These are phyloP conservation scores for Teleopsis dalmanni DNA, from an alignment of 1,140 invertebrate genomes.

Conservation along the genomic window DNA sequence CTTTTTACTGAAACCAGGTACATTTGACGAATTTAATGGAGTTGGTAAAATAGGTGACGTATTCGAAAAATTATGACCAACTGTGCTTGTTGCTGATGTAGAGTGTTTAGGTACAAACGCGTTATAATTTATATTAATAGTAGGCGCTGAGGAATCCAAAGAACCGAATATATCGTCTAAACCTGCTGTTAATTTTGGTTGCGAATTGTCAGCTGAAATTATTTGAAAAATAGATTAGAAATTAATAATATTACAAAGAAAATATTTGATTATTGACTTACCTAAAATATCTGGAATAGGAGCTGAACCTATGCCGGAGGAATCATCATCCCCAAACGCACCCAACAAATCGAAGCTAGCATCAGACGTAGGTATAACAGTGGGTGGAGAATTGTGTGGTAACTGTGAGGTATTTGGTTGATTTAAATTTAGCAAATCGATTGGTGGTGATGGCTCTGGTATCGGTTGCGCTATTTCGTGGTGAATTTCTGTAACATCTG, in stretches of 20 bases:
- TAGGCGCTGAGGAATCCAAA: constrained; percentile 15
- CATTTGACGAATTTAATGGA: no score
- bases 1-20: constrained; percentile 39
- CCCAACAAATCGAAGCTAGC: constrained; percentile 56
- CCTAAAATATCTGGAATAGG: constrained; percentile 32
- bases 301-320: constrained; percentile 32
- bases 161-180: constrained; percentile 40
- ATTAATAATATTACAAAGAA: background rate
- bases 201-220: constrained; percentile 17
- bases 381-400: constrained; percentile 21
- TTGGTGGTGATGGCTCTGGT: constrained; percentile 36
- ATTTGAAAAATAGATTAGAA: background rate
- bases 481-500: constrained; percentile 36
- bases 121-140: constrained; percentile 18
- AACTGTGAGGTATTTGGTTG: constrained; percentile 23
- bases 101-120: constrained; percentile 1
- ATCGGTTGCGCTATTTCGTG: constrained; percentile 18
- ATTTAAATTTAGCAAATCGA: constrained; percentile 50
- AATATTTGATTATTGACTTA: background rate
- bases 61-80: no score
- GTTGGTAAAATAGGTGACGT: no score
- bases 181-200: constrained; percentile 28
- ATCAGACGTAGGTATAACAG: constrained; percentile 45
- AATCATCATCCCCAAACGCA: constrained; percentile 46
- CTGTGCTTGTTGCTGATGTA: constrained; percentile 8